Percentiles rank a stretch among this genome's conserved stretches.
phyloP scores from a whole-genome alignment of 2,113 vertebrate species.

The Galemys pyrenaicus region DNA sequence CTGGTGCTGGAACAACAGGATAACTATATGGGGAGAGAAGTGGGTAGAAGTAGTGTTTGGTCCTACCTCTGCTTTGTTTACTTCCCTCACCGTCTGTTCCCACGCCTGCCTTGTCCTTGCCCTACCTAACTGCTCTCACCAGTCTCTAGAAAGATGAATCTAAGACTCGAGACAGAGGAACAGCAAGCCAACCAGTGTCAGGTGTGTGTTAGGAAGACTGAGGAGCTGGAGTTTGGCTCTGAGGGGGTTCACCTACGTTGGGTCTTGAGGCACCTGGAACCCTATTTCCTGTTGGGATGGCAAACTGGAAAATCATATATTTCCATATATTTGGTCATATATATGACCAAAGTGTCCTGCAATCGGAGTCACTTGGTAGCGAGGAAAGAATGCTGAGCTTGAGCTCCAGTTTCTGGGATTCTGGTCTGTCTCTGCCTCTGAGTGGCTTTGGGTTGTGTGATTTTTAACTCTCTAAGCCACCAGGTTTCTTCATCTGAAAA shows the following conservation, averaged over 20 bases:
- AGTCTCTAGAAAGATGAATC: neutral
- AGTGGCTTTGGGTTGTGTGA: neutral
- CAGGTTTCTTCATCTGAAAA: constrained; percentile 10
- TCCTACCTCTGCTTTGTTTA: neutral
- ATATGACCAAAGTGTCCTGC: neutral
- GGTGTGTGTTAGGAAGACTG: neutral
- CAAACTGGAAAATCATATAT: neutral
- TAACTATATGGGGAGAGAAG: neutral
- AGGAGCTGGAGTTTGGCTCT: neutral
- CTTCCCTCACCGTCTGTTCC: neutral
- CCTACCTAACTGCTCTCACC: neutral
- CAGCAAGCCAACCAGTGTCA: neutral
- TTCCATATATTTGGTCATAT: neutral
- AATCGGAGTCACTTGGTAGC: too few species aligned
- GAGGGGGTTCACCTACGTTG: neutral
- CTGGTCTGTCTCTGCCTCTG: neutral
- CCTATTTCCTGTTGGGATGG: neutral
- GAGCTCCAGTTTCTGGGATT: neutral
- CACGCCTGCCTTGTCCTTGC: neutral
- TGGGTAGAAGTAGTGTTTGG: neutral
- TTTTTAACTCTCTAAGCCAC: neutral
- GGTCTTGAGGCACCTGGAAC: neutral
- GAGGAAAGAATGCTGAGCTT: neutral
- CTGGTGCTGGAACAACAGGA: neutral
- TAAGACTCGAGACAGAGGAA: neutral